These are phyloP conservation scores for Sprattus sprattus DNA, from an alignment of 2,113 vertebrate genomes.

Conservation along the genomic window DNA sequence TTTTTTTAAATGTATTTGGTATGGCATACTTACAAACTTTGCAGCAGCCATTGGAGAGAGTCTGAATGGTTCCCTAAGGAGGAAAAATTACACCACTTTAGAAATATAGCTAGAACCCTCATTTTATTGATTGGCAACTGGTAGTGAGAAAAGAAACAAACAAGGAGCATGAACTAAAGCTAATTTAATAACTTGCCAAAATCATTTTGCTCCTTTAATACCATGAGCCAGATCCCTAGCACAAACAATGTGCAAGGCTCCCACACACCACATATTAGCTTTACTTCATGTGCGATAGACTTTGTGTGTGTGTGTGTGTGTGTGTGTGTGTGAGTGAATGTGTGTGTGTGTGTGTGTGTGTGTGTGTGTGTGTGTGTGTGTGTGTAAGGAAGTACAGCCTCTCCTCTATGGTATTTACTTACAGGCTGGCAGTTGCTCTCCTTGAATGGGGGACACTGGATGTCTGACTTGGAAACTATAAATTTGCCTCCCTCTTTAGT, in stretches of 20 bases:
- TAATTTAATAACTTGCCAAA: too few species aligned
- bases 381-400: not conserved
- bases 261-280: too few species aligned
- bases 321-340: not conserved
- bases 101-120: not conserved
- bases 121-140: too few species aligned
- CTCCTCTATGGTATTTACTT: conserved; percentile 52
- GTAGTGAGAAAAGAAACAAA: too few species aligned
- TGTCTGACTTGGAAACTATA: conserved; percentile 67
- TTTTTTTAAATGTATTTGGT: not conserved
- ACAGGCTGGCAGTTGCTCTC: conserved; percentile 76
- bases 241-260: too few species aligned
- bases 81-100: conserved; percentile 23
- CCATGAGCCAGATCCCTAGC: too few species aligned
- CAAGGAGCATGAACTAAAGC: too few species aligned
- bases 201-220: too few species aligned
- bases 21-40: conserved; percentile 81
- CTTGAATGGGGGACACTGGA: conserved; percentile 79
- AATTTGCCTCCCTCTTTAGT: conserved; percentile 61
- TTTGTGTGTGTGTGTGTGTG: not conserved
- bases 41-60: conserved; percentile 84
- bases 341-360: not conserved
- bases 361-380: conserved; percentile 19
- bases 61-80: conserved; percentile 77
- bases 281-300: too few species aligned